phyloP scores from a whole-genome alignment of 2,113 vertebrate genomes.

The Stigmatopora nigra region DNA sequence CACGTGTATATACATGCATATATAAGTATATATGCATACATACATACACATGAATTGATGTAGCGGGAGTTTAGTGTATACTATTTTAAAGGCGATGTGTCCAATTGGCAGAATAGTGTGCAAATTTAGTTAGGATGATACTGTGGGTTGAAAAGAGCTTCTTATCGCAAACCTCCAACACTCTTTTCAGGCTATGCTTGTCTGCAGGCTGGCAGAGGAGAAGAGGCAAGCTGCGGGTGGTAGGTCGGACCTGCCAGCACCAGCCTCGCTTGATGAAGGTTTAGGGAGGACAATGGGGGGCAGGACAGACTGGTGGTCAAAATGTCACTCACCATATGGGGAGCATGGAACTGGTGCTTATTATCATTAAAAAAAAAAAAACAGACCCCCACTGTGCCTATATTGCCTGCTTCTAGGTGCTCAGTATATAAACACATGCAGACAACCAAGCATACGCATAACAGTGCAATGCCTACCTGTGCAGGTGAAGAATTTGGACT shows the following conservation, averaged over 20 bases:
- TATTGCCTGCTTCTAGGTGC: slow-evolving; percentile 3
- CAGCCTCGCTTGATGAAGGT: slow-evolving; percentile 1
- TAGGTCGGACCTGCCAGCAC: slow-evolving; percentile 33
- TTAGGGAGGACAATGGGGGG: slow-evolving; percentile 27
- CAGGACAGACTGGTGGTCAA: slow-evolving; percentile 12
- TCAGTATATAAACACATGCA: slow-evolving; percentile 6
- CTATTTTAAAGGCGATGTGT: background rate
- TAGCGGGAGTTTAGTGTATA: too few relatives aligned
- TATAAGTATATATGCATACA: too few relatives aligned
- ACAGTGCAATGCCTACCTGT: slow-evolving; percentile 73
- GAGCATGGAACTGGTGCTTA: background rate
- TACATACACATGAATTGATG: too few relatives aligned
- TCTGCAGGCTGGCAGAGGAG: slow-evolving; percentile 47
- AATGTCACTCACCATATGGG: slow-evolving; percentile 37
- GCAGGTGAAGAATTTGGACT: slow-evolving; percentile 99
- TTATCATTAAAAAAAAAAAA: slow-evolving; percentile 11
- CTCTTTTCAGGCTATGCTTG: slow-evolving; percentile 7
- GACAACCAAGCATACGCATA: background rate
- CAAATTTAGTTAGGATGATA: background rate
- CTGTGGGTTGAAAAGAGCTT: background rate
- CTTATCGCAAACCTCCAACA: slow-evolving; percentile 27
- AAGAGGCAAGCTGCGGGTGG: slow-evolving; percentile 45
- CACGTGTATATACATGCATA: too few relatives aligned
- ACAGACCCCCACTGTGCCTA: background rate
- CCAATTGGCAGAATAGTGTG: background rate